phyloP scores from a whole-genome alignment of 2,113 vertebrate species.

The Gulo gulo region DNA sequence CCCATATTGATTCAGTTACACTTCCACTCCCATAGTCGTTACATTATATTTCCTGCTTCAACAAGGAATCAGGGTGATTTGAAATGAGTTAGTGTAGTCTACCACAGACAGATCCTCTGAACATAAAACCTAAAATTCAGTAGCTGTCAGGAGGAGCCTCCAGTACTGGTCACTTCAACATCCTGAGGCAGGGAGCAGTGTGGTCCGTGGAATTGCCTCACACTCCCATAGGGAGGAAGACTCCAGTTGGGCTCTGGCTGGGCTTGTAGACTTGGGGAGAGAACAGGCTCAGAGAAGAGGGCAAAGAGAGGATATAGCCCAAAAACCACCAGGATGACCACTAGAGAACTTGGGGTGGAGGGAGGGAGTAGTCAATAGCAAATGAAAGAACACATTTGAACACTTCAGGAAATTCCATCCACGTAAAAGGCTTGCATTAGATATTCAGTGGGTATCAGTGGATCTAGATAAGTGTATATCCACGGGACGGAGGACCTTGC shows the following conservation, averaged over 20 bases:
- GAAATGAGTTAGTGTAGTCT: neutral
- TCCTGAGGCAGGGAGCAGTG: too few species aligned
- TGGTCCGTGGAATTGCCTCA: neutral
- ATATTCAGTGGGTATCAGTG: neutral
- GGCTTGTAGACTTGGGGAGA: neutral
- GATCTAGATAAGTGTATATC: neutral
- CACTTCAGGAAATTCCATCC: neutral
- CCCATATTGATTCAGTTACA: neutral
- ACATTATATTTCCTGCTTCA: neutral
- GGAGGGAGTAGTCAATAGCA: neutral
- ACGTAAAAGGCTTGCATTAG: neutral
- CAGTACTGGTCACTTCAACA: neutral
- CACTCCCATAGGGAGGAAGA: neutral
- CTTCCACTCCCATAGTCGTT: too few species aligned
- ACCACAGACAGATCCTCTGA: neutral
- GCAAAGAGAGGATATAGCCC: neutral
- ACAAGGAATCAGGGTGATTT: neutral
- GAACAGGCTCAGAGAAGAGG: neutral
- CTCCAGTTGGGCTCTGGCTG: neutral
- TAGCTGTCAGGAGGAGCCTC: neutral
- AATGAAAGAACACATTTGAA: neutral
- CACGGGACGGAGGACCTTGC: rapidly evolving
- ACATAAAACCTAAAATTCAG: neutral
- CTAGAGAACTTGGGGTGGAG: neutral
- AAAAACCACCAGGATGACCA: neutral